These are phyloP conservation scores for Monochamus saltuarius DNA, from an alignment of 1,140 invertebrate species.

Conservation along the genomic window DNA sequence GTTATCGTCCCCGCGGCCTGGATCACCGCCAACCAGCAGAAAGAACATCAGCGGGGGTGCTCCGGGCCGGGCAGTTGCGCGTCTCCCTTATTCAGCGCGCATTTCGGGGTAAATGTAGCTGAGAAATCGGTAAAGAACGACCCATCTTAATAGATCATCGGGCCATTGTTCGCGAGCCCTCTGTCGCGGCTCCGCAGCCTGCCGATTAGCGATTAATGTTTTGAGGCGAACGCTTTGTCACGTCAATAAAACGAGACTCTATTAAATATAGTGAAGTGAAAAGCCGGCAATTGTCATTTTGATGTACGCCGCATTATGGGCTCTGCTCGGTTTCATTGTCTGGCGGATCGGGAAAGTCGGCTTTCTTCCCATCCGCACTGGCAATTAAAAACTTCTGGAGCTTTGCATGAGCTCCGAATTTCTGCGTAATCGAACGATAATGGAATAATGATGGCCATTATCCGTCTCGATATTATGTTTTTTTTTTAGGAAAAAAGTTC, in stretches of 20 bases:
- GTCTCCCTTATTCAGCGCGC: constrained; percentile 35
- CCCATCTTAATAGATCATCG: constrained; percentile 50
- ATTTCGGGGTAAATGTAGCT: constrained; percentile 52
- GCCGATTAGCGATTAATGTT: constrained; percentile 52
- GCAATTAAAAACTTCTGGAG: constrained; percentile 23
- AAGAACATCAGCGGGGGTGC: no score
- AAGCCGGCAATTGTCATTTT: neutral
- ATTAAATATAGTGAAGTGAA: no score
- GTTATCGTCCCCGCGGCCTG: no score
- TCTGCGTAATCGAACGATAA: constrained; percentile 3
- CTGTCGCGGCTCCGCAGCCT: constrained; percentile 20
- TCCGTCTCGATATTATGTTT: neutral
- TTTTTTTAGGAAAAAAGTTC: no score
- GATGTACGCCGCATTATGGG: neutral
- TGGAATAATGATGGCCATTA: neutral
- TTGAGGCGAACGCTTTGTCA: constrained; percentile 25
- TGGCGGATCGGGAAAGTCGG: constrained; percentile 7
- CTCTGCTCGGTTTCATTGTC: constrained; percentile 17
- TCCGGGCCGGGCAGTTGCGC: no score
- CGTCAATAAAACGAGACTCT: no score
- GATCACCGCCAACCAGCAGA: no score
- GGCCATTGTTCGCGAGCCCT: constrained; percentile 41
- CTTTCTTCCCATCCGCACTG: constrained; percentile 18
- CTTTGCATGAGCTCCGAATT: constrained; percentile 7
- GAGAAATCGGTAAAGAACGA: constrained; percentile 52